phyloP scores from a whole-genome alignment of 2,888 invertebrate species.

The Ophion ellenae region DNA sequence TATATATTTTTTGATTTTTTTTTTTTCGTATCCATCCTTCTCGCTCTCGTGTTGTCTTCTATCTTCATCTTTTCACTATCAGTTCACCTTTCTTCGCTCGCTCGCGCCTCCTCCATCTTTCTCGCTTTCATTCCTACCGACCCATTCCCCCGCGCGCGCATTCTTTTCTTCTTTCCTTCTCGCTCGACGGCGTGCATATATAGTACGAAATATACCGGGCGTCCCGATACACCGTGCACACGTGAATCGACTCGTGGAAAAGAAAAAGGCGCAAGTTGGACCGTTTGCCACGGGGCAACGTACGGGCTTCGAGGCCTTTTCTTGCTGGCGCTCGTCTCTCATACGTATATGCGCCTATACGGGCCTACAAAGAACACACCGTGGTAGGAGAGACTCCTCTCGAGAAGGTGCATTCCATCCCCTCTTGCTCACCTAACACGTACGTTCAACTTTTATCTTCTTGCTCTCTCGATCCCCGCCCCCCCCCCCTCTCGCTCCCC shows the following conservation, averaged over 20 bases:
- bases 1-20: background rate
- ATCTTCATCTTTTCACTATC: slow-evolving; percentile 68
- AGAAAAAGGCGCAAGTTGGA: slow-evolving; percentile 22
- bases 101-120: slow-evolving; percentile 15
- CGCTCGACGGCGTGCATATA: slow-evolving; percentile 40
- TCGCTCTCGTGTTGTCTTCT: slow-evolving; percentile 60
- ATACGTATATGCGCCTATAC: background rate
- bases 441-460: slow-evolving; percentile 64
- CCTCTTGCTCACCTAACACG: slow-evolving; percentile 50
- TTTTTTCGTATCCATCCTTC: slow-evolving; percentile 25
- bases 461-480: slow-evolving; percentile 5
- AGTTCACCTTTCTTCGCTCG: slow-evolving; percentile 58
- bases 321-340: background rate
- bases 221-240: slow-evolving; percentile 20
- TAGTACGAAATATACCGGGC: slow-evolving; percentile 43
- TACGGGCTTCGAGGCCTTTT: slow-evolving; percentile 3
- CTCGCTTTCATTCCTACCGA: background rate
- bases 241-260: slow-evolving; percentile 9
- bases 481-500: slow-evolving; percentile 42
- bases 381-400: slow-evolving; percentile 57
- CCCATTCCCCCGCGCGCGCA: slow-evolving; percentile 17
- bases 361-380: slow-evolving; percentile 20
- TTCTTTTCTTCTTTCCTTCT: slow-evolving; percentile 45
- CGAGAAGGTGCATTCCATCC: slow-evolving; percentile 65
- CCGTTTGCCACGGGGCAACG: slow-evolving; percentile 1